A percentile compares a stretch with the other conserved stretches of the same genome.
phyloP scores from a whole-genome alignment of 2,797 vertebrate genomes.

The Podarcis siculus region DNA sequence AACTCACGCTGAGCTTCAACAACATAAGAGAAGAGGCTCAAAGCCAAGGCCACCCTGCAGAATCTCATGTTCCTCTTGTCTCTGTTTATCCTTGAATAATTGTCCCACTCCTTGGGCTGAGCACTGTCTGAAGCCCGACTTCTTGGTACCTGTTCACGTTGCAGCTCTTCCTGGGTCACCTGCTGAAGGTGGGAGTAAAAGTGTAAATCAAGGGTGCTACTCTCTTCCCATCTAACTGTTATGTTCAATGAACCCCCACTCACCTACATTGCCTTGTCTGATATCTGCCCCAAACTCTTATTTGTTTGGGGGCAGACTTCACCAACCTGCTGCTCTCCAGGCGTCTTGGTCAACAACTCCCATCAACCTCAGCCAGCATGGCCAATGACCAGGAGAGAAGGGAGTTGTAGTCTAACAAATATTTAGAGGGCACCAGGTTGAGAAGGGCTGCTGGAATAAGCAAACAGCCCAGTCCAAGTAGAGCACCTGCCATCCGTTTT shows the following conservation, averaged over 20 bases:
- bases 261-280: no score
- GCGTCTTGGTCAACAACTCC: no score
- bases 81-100: neutral
- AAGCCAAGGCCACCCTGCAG: constrained; percentile 34
- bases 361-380: no score
- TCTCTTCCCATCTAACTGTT: constrained; percentile 26
- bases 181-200: neutral
- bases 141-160: neutral
- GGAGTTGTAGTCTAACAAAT: no score
- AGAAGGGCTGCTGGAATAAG: neutral
- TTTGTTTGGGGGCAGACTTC: neutral
- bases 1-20: constrained; percentile 58
- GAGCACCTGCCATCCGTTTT: neutral
- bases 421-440: no score
- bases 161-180: no score
- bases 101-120: constrained; percentile 5
- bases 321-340: neutral
- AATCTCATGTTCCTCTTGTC: neutral
- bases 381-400: no score
- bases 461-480: neutral
- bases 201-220: neutral
- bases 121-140: neutral
- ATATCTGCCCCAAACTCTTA: neutral
- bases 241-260: neutral
- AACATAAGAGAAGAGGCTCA: neutral